phyloP scores from a whole-genome alignment of 2,113 vertebrate species.

The Macrotus californicus region DNA sequence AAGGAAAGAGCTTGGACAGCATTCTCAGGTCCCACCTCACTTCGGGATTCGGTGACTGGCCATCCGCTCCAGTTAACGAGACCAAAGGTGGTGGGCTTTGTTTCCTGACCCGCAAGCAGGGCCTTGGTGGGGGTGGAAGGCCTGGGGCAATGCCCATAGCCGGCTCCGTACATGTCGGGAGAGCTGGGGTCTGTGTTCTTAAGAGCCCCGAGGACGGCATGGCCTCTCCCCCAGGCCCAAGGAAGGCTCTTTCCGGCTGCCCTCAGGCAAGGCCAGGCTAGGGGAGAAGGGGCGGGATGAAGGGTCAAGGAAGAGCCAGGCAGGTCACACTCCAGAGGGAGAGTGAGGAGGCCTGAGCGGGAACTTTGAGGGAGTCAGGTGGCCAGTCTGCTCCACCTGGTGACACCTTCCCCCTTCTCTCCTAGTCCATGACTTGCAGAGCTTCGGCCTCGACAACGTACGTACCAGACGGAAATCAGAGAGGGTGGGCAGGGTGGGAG shows the following conservation, averaged over 20 bases:
- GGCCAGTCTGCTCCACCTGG: neutral
- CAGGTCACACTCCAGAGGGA: neutral
- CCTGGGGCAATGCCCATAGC: neutral
- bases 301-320: neutral
- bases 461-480: constrained; percentile 68
- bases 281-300: neutral
- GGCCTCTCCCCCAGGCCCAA: neutral
- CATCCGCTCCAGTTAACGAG: neutral
- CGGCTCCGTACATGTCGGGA: neutral
- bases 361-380: neutral
- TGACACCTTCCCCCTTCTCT: constrained; percentile 64
- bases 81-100: neutral
- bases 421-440: constrained; percentile 97
- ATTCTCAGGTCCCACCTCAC: neutral
- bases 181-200: neutral
- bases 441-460: constrained; percentile 97
- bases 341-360: neutral
- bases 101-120: neutral
- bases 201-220: fast-evolving
- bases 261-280: neutral
- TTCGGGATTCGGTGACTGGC: neutral
- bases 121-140: neutral
- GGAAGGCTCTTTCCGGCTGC: neutral
- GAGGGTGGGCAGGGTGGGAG: neutral
- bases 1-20: neutral